A percentile compares a stretch with the other conserved stretches of the same genome.
Evolutionary conservation across 2,797 vertebrate genomes (phyloP).

Genomic region (Lithobates sylvaticus): DNA sequence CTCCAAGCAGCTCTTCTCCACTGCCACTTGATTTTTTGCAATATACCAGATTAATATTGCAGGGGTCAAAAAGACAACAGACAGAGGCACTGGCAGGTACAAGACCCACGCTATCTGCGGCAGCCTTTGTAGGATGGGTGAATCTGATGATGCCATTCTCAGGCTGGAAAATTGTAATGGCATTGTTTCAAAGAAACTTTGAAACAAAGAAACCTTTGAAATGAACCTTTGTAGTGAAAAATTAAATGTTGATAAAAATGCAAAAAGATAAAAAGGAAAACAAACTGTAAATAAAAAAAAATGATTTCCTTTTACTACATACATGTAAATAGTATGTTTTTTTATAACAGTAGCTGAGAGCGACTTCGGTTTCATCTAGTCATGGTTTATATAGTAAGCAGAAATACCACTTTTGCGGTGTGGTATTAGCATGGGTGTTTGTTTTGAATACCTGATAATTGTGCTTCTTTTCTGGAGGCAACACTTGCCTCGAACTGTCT

Average conservation of each 20-base stretch:
- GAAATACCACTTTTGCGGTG: not conserved
- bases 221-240: constrained; percentile 17
- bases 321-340: too few species aligned
- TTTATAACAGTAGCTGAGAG: too few species aligned
- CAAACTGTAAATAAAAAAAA: too few species aligned
- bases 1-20: too few species aligned
- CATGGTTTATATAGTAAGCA: not conserved
- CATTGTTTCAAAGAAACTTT: constrained; percentile 85
- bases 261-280: not conserved
- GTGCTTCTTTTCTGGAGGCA: constrained; percentile 17
- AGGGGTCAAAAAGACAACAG: constrained; percentile 90
- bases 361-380: not conserved
- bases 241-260: constrained; percentile 3
- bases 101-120: constrained; percentile 96
- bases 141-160: constrained; percentile 95
- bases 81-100: constrained; percentile 93
- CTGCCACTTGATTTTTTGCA: too few species aligned
- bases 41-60: too few species aligned
- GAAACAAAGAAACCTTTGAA: constrained; percentile 24
- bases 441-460: not conserved
- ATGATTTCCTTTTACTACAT: too few species aligned
- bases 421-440: not conserved
- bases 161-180: constrained; percentile 88
- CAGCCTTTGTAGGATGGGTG: constrained; percentile 95
- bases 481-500: constrained; percentile 23